Percentiles rank a stretch among this genome's conserved stretches.
Conservation (phyloP, 2,113 vertebrate species). For the Girardinichthys multiradiatus region DNA sequence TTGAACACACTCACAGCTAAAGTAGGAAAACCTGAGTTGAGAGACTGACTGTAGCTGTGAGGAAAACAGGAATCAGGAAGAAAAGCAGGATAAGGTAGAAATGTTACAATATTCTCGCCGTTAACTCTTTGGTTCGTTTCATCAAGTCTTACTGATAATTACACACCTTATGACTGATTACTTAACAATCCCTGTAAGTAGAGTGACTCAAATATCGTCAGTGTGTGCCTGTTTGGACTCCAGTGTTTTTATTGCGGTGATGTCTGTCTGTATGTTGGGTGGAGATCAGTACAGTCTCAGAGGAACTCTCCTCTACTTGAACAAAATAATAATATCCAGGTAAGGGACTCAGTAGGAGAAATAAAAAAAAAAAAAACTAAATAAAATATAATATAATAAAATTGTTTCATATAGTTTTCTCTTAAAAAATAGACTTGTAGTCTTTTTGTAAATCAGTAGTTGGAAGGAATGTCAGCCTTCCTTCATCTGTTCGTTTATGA, state of each 20-base stretch:
- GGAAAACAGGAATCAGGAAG: background rate
- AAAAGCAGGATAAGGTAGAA: too few species aligned
- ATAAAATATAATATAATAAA: background rate
- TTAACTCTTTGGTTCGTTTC: background rate
- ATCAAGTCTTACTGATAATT: background rate
- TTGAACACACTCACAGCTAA: background rate
- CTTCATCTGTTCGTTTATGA: conserved; percentile 28
- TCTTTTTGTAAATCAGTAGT: conserved; percentile 79
- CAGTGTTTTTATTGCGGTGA: conserved; percentile 80
- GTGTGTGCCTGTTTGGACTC: conserved; percentile 46
- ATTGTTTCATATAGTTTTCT: conserved; percentile 37
- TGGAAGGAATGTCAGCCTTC: conserved; percentile 37
- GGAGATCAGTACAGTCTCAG: conserved; percentile 52
- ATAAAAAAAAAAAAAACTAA: conserved; percentile 19
- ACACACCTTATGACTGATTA: background rate
- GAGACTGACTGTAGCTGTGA: background rate
- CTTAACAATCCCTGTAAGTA: conserved; percentile 1
- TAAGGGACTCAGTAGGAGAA: conserved; percentile 12
- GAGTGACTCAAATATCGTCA: conserved; percentile 33
- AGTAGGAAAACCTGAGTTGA: background rate
- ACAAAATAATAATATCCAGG: conserved; percentile 45
- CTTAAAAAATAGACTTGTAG: conserved; percentile 61
- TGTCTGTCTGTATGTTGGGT: conserved; percentile 35
- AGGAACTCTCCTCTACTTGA: conserved; percentile 47
- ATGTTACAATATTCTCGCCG: too few species aligned